Conservation (phyloP, 2,113 vertebrate genomes). For the Cyphomyrus plagiostoma region DNA sequence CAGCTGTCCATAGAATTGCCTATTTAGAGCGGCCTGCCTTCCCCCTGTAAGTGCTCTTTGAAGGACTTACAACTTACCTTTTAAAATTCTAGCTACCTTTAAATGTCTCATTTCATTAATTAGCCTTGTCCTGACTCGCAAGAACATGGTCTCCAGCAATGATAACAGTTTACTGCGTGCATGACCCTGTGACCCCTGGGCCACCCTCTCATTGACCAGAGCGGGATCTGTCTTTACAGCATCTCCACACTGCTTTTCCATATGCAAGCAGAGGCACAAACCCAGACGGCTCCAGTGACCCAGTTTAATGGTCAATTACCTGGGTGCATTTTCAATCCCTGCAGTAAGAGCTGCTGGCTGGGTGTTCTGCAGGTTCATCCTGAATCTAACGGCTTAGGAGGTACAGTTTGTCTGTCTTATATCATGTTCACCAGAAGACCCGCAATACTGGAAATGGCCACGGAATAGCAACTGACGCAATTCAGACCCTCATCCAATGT, state of each 20-base stretch:
- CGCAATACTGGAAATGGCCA: background rate
- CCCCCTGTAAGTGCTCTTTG: background rate
- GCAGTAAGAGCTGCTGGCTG: slow-evolving; percentile 34
- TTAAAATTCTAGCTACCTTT: background rate
- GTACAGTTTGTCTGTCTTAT: background rate
- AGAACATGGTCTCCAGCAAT: background rate
- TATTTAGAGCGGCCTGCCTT: background rate
- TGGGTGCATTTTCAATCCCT: slow-evolving; percentile 35
- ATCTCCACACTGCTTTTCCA: background rate
- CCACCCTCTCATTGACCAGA: background rate
- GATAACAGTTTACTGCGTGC: background rate
- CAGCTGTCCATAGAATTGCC: background rate
- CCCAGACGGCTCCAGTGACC: slow-evolving; percentile 39
- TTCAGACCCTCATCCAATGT: background rate
- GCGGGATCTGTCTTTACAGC: background rate
- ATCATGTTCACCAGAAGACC: background rate
- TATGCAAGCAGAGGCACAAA: background rate
- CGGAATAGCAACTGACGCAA: background rate
- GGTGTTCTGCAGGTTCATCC: background rate
- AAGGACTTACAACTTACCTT: background rate
- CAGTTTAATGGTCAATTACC: slow-evolving; percentile 52
- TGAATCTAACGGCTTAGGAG: background rate
- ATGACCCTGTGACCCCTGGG: background rate
- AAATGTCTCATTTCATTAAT: background rate
- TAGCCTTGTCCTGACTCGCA: too few species aligned